These are phyloP conservation scores for Pholis gunnellus DNA, from an alignment of 2,113 vertebrate genomes.

Conservation along the genomic window DNA sequence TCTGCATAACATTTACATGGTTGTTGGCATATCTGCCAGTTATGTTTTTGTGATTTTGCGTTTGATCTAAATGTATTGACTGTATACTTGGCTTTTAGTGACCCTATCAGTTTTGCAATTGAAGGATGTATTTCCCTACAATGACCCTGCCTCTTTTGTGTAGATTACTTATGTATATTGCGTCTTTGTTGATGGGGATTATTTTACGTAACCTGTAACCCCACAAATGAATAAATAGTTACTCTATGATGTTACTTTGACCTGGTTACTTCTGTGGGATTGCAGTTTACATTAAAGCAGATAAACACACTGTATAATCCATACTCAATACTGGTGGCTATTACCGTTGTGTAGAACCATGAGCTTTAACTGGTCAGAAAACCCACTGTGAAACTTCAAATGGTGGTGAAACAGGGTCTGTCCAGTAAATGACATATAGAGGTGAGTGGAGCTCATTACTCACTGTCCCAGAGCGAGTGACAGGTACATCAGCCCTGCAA, in stretches of 20 bases:
- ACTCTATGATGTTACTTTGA: no score
- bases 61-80: neutral
- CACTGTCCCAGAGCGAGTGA: constrained; percentile 64
- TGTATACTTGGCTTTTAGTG: neutral
- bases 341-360: neutral
- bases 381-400: constrained; percentile 4
- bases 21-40: no score
- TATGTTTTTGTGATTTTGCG: neutral
- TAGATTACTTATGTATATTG: neutral
- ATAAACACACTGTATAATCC: neutral
- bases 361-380: neutral
- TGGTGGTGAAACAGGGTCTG: constrained; percentile 5
- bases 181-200: no score
- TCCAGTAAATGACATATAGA: constrained; percentile 58
- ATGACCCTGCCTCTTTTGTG: neutral
- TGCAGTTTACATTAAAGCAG: neutral
- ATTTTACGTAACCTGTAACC: no score
- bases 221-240: no score
- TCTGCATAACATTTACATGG: no score
- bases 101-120: neutral
- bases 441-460: constrained; percentile 68
- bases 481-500: constrained; percentile 55
- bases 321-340: neutral
- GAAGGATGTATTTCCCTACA: neutral
- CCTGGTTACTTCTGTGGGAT: neutral